Percentiles rank a stretch among this genome's conserved stretches.
Evolutionary conservation across 2,888 invertebrate genomes (phyloP).

Genomic region (Terebella lapidaria): DNA sequence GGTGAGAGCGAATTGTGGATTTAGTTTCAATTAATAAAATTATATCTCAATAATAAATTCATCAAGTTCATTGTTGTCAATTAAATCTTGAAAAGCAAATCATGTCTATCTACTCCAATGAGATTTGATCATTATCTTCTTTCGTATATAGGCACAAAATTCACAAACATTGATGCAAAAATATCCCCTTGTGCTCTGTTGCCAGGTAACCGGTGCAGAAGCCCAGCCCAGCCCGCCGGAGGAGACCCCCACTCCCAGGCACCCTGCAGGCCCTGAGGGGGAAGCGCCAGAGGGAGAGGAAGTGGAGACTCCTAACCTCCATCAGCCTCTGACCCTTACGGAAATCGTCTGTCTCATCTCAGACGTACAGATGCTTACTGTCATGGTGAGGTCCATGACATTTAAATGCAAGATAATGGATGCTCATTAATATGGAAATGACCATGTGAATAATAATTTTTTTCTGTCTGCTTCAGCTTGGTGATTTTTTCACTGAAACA

Average conservation of each 20-base stretch:
- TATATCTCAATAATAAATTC: not conserved
- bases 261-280: too few species aligned
- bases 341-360: conserved; percentile 41
- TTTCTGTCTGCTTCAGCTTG: not conserved
- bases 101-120: too few species aligned
- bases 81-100: too few species aligned
- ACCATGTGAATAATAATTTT: not conserved
- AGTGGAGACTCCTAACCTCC: not conserved
- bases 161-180: too few species aligned
- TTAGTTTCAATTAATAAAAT: not conserved
- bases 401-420: not conserved
- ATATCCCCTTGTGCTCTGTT: too few species aligned
- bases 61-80: not conserved
- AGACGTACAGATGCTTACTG: conserved; percentile 29
- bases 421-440: not conserved
- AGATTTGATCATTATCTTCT: too few species aligned
- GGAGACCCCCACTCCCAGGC: too few species aligned
- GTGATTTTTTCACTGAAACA: not conserved
- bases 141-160: too few species aligned
- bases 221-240: too few species aligned
- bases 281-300: not conserved
- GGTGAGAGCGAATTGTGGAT: not conserved
- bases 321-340: conserved; percentile 30
- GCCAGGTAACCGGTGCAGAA: too few species aligned
- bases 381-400: too few species aligned